Base-by-base conservation (phyloP, 2,888 invertebrate genomes). In the Alitta virens region DNA sequence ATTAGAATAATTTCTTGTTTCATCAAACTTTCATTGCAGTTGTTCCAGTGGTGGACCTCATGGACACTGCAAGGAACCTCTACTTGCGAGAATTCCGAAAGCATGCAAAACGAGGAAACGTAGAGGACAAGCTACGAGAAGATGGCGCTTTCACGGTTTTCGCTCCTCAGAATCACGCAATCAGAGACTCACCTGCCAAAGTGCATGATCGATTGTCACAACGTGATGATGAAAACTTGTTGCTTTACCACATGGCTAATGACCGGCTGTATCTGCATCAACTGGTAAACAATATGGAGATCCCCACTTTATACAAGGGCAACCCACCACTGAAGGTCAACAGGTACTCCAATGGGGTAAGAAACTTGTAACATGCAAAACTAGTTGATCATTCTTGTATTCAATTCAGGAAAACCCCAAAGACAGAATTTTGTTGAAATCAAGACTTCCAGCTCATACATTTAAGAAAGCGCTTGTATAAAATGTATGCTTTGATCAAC, bases 281-380 rank as follows among this genome's bases (percentile, higher is more conserved):
- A 38, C 82, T 85, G 68, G 68, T 74, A 2, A 81, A 82, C 7
- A 80, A 83, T 66, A 74, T 77, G 56, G 73, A 82, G 66, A 72
- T 83, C 0, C 78, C 78, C n/a, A 9, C 18, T 16, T 21, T 46
- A 7, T n/a, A n/a, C 21, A 21, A 46, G n/a, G 46, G 46, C 46
- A 9, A 21, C 46, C 46, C 60, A 5, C 60, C 78, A 0, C 71
- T 85, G 26, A 72, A 83, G 56, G 77, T 85, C 66, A 84, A 83
- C 74, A 84, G 83, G 71, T 84, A 84, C 69, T 81, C 84, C 7
- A 85, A 83, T 69, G 84, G 84, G 72, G 85, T 85, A 72, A 75
- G 80, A 71, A 23, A 24, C 38, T 12, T 46, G 23, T 21, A 23
- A 52, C 12, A 33, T 33, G 33, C 33, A 33, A 33, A n/a, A n/a